Base-by-base conservation (phyloP, 2,888 invertebrate genomes). In the Syrista parreyssii region DNA sequence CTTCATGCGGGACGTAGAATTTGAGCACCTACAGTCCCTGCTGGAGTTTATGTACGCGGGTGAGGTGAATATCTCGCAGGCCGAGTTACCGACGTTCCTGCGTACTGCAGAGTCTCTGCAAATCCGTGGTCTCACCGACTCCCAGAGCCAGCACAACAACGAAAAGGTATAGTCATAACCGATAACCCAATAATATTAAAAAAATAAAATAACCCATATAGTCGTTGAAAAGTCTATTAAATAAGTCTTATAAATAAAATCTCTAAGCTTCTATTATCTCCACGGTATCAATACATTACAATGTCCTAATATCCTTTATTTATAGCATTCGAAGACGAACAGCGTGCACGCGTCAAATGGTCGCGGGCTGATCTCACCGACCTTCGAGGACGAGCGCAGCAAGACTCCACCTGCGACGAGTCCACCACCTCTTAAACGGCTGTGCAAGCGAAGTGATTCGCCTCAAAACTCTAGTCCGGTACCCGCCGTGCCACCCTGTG, bases 31-130 rank as follows among this genome's bases (percentile, higher is more conserved):
- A 84, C 94, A 95, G 84, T 95, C 96, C 77, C 93, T 96, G 80
- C 93, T 96, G 89, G 96, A 96, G 92, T 97, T 96, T 90, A 96
- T 97, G 96, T 97, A 97, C 91, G 96, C 95, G 84, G 96, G 96
- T 76, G 96, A 96, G 92, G 96, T 96, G 84, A 96, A 96, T 91
- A 95, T 96, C 81, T 95, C 96, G 85, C 96, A 96, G 92, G 95
- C 95, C 81, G 95, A 96, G 88, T 93, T 96, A 82, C 94, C 95
- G 83, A 94, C 95, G 68, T 96, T 96, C 91, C 92, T 96, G 84
- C 94, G 95, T 86, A 96, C 96, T 55, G 96, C 96, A 74, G 96
- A 96, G 91, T 95, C 96, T 82, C 92, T 96, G 81, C 95, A 96
- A 92, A 96, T 96, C 85, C 93, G 96, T 87, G 96, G 96, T 83